Conservation (phyloP, 2,797 vertebrate species). For the Epinephelus awoara region DNA sequence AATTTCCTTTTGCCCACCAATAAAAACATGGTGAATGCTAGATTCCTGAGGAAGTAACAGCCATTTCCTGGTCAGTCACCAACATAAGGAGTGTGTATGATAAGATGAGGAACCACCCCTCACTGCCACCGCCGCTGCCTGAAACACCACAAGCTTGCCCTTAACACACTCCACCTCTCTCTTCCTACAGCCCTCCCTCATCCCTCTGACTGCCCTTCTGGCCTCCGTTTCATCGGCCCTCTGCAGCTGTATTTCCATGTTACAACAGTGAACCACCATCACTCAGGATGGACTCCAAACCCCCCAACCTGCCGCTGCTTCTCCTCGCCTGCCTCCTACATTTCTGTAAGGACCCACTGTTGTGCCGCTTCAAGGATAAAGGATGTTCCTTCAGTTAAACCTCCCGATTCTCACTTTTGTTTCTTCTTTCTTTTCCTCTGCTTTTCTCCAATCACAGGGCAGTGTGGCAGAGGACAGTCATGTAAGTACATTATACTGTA, state of each 20-base stretch:
- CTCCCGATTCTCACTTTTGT: slow-evolving; percentile 33
- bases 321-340: slow-evolving; percentile 54
- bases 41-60: slow-evolving; percentile 71
- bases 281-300: slow-evolving; percentile 72
- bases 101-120: slow-evolving; percentile 57
- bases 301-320: slow-evolving; percentile 57
- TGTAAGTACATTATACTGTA: slow-evolving; percentile 67
- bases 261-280: slow-evolving; percentile 28
- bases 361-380: slow-evolving; percentile 14
- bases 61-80: slow-evolving; percentile 65
- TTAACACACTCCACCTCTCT: slow-evolving; percentile 64
- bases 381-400: slow-evolving; percentile 10
- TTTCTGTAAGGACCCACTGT: slow-evolving; percentile 70
- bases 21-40: slow-evolving; percentile 26
- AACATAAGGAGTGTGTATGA: slow-evolving; percentile 43
- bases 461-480: slow-evolving; percentile 49
- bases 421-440: not conserved
- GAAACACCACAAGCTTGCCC: slow-evolving; percentile 1
- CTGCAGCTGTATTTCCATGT: slow-evolving; percentile 27
- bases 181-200: slow-evolving; percentile 54
- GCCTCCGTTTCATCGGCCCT: slow-evolving; percentile 28
- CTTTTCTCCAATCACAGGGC: slow-evolving; percentile 55
- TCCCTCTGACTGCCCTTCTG: slow-evolving; percentile 32
- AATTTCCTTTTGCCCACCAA: not conserved
- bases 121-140: not conserved